phyloP scores from a whole-genome alignment of 2,113 vertebrate genomes.

The Oryzias melastigma region DNA sequence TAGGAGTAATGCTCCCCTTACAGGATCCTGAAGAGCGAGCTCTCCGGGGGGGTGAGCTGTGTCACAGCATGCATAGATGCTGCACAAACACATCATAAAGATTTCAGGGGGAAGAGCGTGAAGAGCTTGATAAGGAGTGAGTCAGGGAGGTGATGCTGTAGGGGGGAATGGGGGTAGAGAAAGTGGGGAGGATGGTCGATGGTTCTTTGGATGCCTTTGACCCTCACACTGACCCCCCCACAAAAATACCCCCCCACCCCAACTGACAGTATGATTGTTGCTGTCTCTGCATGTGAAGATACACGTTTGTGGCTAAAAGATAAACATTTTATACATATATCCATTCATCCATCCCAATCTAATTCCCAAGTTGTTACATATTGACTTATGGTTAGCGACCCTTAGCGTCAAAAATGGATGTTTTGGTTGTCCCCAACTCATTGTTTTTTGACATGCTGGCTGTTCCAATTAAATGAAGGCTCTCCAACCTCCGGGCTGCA shows the following conservation, averaged over 20 bases:
- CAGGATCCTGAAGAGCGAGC: constrained; percentile 29
- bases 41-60: constrained; percentile 47
- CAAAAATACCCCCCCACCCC: constrained; percentile 35
- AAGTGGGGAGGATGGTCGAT: constrained; percentile 33
- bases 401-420: too few species aligned
- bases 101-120: constrained; percentile 39
- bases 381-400: too few species aligned
- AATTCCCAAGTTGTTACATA: too few species aligned
- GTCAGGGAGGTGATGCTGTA: constrained; percentile 38
- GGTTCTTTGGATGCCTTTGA: constrained; percentile 76
- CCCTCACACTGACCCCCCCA: constrained; percentile 62
- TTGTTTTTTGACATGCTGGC: too few species aligned
- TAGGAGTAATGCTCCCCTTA: constrained; percentile 38
- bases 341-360: background rate
- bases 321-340: constrained; percentile 16
- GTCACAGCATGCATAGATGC: constrained; percentile 41
- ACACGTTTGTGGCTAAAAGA: constrained; percentile 19
- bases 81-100: constrained; percentile 29
- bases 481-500: too few species aligned
- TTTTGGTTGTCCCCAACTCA: too few species aligned
- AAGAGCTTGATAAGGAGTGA: constrained; percentile 59
- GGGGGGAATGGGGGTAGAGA: constrained; percentile 24
- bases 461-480: too few species aligned
- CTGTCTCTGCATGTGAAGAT: constrained; percentile 35
- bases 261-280: constrained; percentile 54